phyloP scores from a whole-genome alignment of 2,797 vertebrate genomes.

The Clarias laeviceps region DNA sequence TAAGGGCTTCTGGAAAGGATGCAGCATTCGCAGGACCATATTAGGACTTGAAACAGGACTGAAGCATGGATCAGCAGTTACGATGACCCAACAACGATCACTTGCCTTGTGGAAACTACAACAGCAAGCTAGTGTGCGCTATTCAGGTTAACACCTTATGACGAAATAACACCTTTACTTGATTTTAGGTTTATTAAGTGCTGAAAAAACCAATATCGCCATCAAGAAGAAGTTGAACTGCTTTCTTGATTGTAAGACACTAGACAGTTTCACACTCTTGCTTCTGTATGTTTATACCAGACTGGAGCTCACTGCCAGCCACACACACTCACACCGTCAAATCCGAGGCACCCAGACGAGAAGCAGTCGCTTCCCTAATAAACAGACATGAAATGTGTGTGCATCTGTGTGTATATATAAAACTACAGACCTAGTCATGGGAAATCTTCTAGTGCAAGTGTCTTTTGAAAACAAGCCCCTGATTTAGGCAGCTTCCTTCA shows the following conservation, averaged over 20 bases:
- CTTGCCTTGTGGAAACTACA: background rate
- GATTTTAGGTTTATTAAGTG: background rate
- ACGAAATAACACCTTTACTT: background rate
- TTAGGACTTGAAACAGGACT: conserved; percentile 5
- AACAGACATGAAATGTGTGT: conserved; percentile 18
- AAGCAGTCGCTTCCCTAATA: conserved; percentile 33
- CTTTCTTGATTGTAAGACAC: background rate
- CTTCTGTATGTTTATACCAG: conserved; percentile 33
- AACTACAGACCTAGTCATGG: conserved; percentile 17
- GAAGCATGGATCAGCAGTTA: background rate
- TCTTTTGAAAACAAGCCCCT: background rate
- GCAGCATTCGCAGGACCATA: conserved; percentile 23
- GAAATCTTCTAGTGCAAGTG: background rate
- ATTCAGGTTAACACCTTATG: background rate
- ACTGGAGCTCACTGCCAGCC: background rate
- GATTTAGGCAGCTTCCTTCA: conserved; percentile 19
- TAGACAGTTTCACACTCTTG: background rate
- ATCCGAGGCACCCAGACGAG: conserved; percentile 13
- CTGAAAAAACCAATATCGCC: background rate
- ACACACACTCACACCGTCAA: conserved; percentile 7
- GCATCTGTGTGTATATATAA: background rate
- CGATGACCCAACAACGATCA: background rate
- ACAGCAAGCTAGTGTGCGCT: too few species aligned
- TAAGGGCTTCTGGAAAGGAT: conserved; percentile 12
- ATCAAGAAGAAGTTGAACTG: background rate